phyloP scores from a whole-genome alignment of 2,888 invertebrate species.

The Graphium colonna region DNA sequence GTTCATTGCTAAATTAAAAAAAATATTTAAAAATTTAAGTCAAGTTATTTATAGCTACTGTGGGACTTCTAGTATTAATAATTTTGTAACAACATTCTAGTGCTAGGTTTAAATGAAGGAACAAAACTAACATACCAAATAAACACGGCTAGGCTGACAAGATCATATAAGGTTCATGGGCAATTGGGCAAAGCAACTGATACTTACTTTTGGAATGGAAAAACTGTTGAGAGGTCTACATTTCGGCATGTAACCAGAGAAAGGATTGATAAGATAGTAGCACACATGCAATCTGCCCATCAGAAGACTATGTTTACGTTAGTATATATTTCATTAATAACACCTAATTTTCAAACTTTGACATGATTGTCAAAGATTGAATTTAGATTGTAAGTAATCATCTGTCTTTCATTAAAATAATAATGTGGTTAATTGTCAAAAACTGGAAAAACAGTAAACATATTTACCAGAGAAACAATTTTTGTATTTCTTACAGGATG shows the following conservation, averaged over 20 bases:
- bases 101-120: slow-evolving; percentile 87
- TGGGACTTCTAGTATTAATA: too few relatives aligned
- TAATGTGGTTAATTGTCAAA: not conserved
- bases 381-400: too few relatives aligned
- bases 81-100: slow-evolving; percentile 55
- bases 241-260: slow-evolving; percentile 84
- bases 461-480: not conserved
- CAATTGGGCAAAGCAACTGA: slow-evolving; percentile 88
- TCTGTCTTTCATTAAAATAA: too few relatives aligned
- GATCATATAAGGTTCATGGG: slow-evolving; percentile 87
- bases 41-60: too few relatives aligned
- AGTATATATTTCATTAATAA: slow-evolving; percentile 60
- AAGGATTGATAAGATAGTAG: slow-evolving; percentile 86
- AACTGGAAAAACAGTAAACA: not conserved
- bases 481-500: slow-evolving; percentile 60
- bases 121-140: slow-evolving; percentile 77
- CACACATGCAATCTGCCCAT: slow-evolving; percentile 91
- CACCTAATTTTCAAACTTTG: too few relatives aligned
- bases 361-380: too few relatives aligned
- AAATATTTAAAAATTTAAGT: not conserved
- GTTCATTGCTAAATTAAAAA: not conserved
- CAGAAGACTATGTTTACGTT: slow-evolving; percentile 93
- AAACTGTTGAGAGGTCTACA: slow-evolving; percentile 84
- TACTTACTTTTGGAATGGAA: slow-evolving; percentile 85
- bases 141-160: slow-evolving; percentile 80